Conservation (phyloP, 2,797 vertebrate genomes). For the Synanceia verrucosa region DNA sequence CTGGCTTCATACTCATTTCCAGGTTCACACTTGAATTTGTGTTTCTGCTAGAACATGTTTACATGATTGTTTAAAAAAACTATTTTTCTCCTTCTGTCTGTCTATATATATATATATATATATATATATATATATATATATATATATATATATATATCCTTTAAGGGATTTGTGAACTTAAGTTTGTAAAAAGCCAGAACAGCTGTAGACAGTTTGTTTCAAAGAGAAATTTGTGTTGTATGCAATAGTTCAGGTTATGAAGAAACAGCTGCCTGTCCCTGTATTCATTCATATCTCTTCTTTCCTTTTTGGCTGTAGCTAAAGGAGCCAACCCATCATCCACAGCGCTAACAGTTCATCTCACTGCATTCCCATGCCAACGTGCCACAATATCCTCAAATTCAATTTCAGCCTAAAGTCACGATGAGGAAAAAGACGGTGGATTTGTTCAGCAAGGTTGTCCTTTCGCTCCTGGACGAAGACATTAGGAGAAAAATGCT, state of each 20-base stretch:
- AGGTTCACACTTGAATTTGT: background rate
- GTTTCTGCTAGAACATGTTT: background rate
- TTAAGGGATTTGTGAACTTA: background rate
- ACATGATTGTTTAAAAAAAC: background rate
- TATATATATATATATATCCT: no score
- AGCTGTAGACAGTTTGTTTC: background rate
- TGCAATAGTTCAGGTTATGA: background rate
- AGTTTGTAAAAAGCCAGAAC: background rate
- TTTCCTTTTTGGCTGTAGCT: slow-evolving; percentile 9
- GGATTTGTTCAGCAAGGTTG: slow-evolving; percentile 16
- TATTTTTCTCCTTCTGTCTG: background rate
- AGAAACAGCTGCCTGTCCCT: no score
- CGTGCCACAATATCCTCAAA: background rate
- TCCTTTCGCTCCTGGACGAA: background rate
- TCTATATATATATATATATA: no score
- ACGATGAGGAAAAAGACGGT: slow-evolving; percentile 4
- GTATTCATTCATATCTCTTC: background rate
- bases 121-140: no score
- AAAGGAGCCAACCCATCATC: background rate
- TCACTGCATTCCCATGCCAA: background rate
- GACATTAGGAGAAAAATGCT: background rate
- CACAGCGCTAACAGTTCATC: background rate
- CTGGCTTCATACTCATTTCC: background rate
- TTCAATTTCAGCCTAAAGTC: slow-evolving; percentile 3
- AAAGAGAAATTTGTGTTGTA: background rate